A percentile compares a stretch with the other conserved stretches of the same genome.
Evolutionary conservation across 2,113 vertebrate genomes (phyloP).

Genomic region (Egretta garzetta): DNA sequence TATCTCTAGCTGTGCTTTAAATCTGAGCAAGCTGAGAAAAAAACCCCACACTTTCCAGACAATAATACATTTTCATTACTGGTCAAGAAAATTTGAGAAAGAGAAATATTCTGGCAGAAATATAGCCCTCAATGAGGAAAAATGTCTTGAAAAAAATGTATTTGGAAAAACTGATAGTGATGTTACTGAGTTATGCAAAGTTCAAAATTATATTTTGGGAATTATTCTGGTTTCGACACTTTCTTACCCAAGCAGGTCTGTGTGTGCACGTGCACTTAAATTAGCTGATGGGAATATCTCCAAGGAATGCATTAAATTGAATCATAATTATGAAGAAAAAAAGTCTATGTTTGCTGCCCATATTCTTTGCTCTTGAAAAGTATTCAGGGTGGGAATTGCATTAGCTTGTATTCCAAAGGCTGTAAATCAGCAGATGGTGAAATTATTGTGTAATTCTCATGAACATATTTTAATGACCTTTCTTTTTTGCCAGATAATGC

Average conservation of each 20-base stretch:
- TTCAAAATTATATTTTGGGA: neutral
- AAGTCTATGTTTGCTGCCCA: rapidly evolving
- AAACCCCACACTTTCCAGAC: neutral
- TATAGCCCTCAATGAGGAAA: neutral
- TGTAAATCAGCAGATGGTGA: neutral
- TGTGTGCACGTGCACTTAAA: neutral
- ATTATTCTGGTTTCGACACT: neutral
- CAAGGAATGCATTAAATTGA: neutral
- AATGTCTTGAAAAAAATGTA: neutral
- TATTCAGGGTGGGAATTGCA: neutral
- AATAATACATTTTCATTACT: neutral
- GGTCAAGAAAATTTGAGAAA: neutral
- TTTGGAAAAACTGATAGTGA: neutral
- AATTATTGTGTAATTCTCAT: neutral
- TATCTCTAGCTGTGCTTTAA: neutral
- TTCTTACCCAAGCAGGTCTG: neutral
- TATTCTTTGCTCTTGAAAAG: neutral
- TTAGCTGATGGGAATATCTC: neutral
- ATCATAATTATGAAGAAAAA: neutral
- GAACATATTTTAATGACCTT: neutral
- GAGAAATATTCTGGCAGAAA: neutral
- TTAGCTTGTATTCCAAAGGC: neutral
- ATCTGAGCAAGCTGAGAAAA: neutral
- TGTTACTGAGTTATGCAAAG: neutral
- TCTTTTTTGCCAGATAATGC: neutral